These are phyloP conservation scores for Sphaeridia pumilis DNA, from an alignment of 2,888 invertebrate genomes.

Conservation along the genomic window DNA sequence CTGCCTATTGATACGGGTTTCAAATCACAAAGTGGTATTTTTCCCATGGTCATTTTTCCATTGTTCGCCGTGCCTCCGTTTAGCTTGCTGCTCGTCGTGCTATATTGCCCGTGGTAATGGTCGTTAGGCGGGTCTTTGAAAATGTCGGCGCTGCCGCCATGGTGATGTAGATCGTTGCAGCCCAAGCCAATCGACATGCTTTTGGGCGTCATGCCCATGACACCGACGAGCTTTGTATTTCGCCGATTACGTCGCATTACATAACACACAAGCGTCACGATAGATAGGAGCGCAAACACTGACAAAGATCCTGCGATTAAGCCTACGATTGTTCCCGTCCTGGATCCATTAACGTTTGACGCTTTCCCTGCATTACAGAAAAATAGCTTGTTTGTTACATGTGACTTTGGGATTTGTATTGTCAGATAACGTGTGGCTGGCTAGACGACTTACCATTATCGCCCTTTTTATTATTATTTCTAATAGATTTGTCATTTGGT, in stretches of 20 bases:
- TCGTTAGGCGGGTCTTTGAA: too few relatives aligned
- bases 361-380: constrained; percentile 18
- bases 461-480: background rate
- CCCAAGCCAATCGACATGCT: constrained; percentile 32
- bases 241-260: constrained; percentile 55
- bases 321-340: constrained; percentile 48
- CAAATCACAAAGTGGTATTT: constrained; percentile 35
- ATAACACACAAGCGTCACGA: constrained; percentile 53
- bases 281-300: constrained; percentile 49
- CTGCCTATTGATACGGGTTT: constrained; percentile 33
- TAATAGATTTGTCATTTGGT: constrained; percentile 18
- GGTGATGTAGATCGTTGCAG: constrained; percentile 8
- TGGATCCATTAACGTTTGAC: constrained; percentile 47
- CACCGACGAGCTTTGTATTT: constrained; percentile 45
- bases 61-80: background rate
- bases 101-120: background rate
- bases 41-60: constrained; percentile 15
- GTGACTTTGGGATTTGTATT: too few relatives aligned
- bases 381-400: too few relatives aligned
- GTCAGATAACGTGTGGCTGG: too few relatives aligned
- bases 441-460: constrained; percentile 12
- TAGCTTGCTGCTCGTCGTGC: background rate
- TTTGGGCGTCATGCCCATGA: constrained; percentile 35
- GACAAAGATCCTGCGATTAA: constrained; percentile 56
- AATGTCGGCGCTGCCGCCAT: too few relatives aligned